Conservation (phyloP, 2,113 vertebrate genomes). For the Cricetomys ansorgei region DNA sequence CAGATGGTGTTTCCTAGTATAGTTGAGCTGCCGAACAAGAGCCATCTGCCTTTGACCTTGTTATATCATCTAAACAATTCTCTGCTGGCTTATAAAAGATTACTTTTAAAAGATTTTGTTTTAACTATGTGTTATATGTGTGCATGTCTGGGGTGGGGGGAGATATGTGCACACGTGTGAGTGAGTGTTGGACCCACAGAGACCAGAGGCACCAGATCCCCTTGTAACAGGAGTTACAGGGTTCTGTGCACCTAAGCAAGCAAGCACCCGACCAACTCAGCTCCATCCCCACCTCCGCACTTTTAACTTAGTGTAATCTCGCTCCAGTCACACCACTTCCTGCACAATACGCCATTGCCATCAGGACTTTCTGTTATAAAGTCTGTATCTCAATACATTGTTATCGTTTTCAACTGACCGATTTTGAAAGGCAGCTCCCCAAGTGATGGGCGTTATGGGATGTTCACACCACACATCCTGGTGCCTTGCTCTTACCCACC, state of each 20-base stretch:
- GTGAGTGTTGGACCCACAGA: not conserved
- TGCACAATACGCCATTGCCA: too few relatives aligned
- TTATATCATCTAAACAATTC: conserved; percentile 34
- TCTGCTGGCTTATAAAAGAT: not conserved
- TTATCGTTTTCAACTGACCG: not conserved
- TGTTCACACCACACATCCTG: not conserved
- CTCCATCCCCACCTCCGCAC: not conserved
- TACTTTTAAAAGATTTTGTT: not conserved
- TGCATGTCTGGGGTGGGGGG: not conserved
- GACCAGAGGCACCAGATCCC: not conserved
- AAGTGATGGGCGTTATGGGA: not conserved
- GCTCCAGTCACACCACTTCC: not conserved
- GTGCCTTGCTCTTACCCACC: not conserved
- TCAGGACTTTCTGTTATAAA: not conserved
- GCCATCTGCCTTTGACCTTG: conserved; percentile 20
- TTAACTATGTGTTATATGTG: not conserved
- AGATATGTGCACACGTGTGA: not conserved
- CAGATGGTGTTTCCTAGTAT: not conserved
- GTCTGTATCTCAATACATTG: not conserved
- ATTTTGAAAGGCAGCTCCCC: not conserved
- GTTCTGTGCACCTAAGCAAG: not conserved
- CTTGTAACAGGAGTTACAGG: not conserved
- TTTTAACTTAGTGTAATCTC: not conserved
- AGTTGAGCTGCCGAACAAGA: not conserved
- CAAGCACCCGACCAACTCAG: not conserved